Evolutionary conservation across 2,888 invertebrate species (phyloP), one percentile per base, ranked within the genome.

Genomic region (Chromoteleia sp.): DNA sequence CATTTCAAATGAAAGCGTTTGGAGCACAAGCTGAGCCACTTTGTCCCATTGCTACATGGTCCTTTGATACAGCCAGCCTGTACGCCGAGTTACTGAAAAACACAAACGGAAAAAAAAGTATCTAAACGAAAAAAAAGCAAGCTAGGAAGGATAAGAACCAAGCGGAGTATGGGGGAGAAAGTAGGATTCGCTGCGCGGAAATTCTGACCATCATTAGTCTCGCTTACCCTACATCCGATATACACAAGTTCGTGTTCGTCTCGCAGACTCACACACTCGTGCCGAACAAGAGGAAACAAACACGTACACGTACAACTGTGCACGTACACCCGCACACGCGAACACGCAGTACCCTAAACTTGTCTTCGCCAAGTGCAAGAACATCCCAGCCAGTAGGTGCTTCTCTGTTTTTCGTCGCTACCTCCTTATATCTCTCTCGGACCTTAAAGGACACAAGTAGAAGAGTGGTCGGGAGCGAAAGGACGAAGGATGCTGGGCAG

Each of bases 401-500:
- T 10, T 68, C 76, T 70, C 59, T 77, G 68, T 67, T 76, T 67
- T 68, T 61, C 67, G 41, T 50, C 50, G 67, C 41, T 36, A 19
- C 14, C 33, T 68, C 59, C 68, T 52, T 41, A 41, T 68, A 67
- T 52, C 59, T 59, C 56, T 61, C 59, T 82, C 84, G 87, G 85
- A 85, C 86, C 85, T 88, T 87, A 88, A 87, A 88, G 89, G 88
- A 87, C 84, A 75, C 84, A 84, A 85, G 85, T 84, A 84, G 86
- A 74, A 79, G 85, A 81, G 81, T 77, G 82, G 80, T 78, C 73
- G 61, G 76, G 59, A 70, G 68, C 76, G 82, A 80, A 82, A 81
- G 77, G 85, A 82, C 82, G 85, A 77, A 82, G 82, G 81, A 82
- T 79, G 81, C 82, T 81, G 84, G 85, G 83, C 84, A 83, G 85